These are phyloP conservation scores for Drosophila cracens DNA, from an alignment of 2,888 invertebrate genomes.

Conservation along the genomic window DNA sequence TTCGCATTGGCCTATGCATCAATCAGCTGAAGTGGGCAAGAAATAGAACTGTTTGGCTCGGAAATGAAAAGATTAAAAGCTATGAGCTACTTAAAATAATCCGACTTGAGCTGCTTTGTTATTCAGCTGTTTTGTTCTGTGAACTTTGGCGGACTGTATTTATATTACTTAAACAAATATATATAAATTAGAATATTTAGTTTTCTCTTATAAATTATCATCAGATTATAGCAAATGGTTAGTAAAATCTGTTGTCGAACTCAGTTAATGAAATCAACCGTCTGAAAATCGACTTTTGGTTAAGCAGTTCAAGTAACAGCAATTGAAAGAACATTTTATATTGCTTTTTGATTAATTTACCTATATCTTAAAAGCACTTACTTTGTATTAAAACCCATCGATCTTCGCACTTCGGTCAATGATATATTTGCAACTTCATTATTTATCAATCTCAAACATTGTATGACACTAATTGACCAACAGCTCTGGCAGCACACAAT, in stretches of 20 bases:
- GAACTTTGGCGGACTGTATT: neutral
- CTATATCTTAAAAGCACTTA: neutral
- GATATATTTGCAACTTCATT: neutral
- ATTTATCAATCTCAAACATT: constrained; percentile 22
- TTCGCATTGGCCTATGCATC: neutral
- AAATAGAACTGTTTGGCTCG: constrained; percentile 3
- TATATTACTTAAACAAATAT: neutral
- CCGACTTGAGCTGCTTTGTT: neutral
- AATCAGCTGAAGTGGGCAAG: neutral
- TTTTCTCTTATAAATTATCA: neutral
- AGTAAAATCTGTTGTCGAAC: neutral
- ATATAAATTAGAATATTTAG: neutral
- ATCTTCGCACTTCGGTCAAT: neutral
- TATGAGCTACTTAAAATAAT: neutral
- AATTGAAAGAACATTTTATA: neutral
- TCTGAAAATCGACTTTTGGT: neutral
- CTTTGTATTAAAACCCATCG: neutral
- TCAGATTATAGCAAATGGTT: neutral
- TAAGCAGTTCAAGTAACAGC: neutral
- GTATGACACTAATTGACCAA: constrained; percentile 35
- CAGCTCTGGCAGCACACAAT: neutral
- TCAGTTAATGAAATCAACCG: neutral
- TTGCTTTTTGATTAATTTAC: neutral
- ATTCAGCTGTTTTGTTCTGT: neutral
- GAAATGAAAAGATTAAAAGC: neutral